A percentile compares a stretch with the other conserved stretches of the same genome.
These are phyloP conservation scores for Camptogramma bilineatum DNA, from an alignment of 2,888 invertebrate species.

Conservation along the genomic window DNA sequence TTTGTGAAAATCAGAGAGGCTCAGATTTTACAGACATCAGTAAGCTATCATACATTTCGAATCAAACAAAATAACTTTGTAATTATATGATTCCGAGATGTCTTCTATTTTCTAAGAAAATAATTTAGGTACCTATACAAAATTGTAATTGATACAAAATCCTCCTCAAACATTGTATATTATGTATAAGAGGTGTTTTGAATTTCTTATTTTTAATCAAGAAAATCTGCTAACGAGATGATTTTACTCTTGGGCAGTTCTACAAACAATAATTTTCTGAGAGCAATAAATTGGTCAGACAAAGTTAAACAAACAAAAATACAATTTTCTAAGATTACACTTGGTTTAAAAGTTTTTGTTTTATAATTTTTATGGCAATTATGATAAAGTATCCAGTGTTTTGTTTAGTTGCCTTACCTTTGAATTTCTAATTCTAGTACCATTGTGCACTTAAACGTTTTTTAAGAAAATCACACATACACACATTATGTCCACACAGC, in stretches of 20 bases:
- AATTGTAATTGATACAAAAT: neutral
- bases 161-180: neutral
- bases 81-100: no score
- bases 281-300: slow-evolving; percentile 36
- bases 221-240: slow-evolving; percentile 16
- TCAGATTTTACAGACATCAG: no score
- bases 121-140: neutral
- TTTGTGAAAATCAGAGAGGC: no score
- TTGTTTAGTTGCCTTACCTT: neutral
- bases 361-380: slow-evolving; percentile 44
- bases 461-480: no score
- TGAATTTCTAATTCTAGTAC: no score
- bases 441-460: no score
- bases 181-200: neutral
- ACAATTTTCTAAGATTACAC: slow-evolving; percentile 45
- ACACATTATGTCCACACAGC: no score
- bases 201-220: neutral
- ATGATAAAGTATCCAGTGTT: neutral
- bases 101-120: no score
- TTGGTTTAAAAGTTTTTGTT: slow-evolving; percentile 59
- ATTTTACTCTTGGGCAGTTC: slow-evolving; percentile 18
- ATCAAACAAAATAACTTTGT: no score
- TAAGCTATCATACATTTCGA: no score
- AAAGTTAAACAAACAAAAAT: slow-evolving; percentile 52
- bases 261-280: slow-evolving; percentile 23